Evolutionary conservation across 2,797 vertebrate genomes (phyloP), one percentile per base, ranked within the genome.

Genomic region (Crocidura indochinensis): DNA sequence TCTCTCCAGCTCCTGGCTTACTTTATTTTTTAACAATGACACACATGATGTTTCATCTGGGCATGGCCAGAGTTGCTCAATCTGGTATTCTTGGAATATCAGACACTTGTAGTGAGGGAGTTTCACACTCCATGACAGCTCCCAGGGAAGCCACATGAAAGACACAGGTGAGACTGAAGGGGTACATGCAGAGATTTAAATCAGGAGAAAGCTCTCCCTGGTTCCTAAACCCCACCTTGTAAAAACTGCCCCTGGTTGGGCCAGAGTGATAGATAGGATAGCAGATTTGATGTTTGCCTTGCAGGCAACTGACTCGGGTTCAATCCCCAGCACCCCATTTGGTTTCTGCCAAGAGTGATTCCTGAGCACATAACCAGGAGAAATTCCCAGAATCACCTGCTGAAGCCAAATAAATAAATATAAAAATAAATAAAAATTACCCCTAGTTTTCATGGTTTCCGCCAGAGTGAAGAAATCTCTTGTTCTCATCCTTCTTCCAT

Each of bases 61-160:
- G 29, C 1, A 53, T 67, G 31, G 75, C 46, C 67, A 78, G 31
- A 60, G 27, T 95, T 14, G 10, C 51, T 11, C 51, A 53, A 53
- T 38, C 76, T 85, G 72, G 90, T 92, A 14, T 81, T 90, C 68
- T 74, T 90, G 38, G 2, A 38, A 38, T 38, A 38, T 38, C 38
- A 38, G 38, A 2, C 38, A 38, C 38, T 38, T 38, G 88, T 90
- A 19, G 65, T 27, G 44, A 74, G 78, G 83, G n/a, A 75, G 6
- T 56, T 44, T 10, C 62, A 53, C 49, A n/a, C 38, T 47, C 24
- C 2, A 2, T 38, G 60, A 86, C 19, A 31, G 31, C 44, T 4
- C 20, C 4, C 26, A 60, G 46, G 29, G 75, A 82, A 64, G 26
- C 56, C 20, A 53, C 11, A 19, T 60, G 49, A 51, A 73, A 49